phyloP scores from a whole-genome alignment of 2,113 vertebrate species.

The Chaenocephalus aceratus region DNA sequence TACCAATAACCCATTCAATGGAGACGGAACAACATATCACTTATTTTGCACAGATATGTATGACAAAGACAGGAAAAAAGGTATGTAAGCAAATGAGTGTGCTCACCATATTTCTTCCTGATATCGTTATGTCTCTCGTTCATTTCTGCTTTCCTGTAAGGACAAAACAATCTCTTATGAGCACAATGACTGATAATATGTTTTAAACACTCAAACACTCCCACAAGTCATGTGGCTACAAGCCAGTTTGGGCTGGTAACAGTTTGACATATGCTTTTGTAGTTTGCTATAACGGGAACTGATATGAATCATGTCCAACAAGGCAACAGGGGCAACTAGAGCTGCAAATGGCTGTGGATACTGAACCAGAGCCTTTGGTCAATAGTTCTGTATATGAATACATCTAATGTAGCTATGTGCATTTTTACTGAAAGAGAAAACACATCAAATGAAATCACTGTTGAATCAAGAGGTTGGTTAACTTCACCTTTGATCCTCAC shows the following conservation, averaged over 20 bases:
- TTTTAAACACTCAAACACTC: slow-evolving; percentile 1
- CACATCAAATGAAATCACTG: background rate
- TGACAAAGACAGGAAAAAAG: background rate
- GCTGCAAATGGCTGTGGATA: background rate
- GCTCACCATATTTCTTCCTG: slow-evolving; percentile 94
- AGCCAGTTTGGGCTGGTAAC: slow-evolving; percentile 57
- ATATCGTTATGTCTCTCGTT: slow-evolving; percentile 94
- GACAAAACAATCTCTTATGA: slow-evolving; percentile 49
- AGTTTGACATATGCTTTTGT: slow-evolving; percentile 31
- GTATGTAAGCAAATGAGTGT: background rate
- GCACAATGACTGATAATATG: slow-evolving; percentile 14
- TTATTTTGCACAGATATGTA: background rate
- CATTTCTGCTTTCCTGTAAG: slow-evolving; percentile 91
- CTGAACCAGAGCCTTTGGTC: background rate
- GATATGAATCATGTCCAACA: slow-evolving; percentile 25
- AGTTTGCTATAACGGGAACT: background rate
- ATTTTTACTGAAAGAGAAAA: background rate
- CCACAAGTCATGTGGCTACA: slow-evolving; percentile 3
- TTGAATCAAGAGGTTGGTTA: background rate
- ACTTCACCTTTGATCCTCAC: background rate
- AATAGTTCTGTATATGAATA: background rate
- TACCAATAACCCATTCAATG: background rate
- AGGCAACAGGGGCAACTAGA: background rate
- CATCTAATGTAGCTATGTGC: background rate
- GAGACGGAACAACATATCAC: background rate